Base-by-base conservation (phyloP, 2,113 vertebrate species). In the Pterocles burchelli region DNA sequence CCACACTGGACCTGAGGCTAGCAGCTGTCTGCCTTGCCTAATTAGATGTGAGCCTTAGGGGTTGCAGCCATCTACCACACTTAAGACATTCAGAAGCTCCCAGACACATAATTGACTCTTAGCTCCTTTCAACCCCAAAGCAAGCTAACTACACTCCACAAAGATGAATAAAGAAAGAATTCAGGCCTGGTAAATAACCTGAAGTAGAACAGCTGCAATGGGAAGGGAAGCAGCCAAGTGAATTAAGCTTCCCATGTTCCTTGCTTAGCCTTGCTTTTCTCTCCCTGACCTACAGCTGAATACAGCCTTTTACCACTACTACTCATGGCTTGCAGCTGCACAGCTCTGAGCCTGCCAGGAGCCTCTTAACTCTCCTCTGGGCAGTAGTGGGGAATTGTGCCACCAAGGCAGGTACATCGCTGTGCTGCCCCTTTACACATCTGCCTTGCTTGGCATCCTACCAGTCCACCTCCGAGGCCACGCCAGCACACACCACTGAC, bases 181-280 rank as follows among this genome's bases (percentile, higher is more conserved):
- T 93, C 68, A 86, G 72, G 63, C 72, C 90, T 93, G 72, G 72
- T 96, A 90, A 97, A 97, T 89, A 95, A 96, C 86, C 79, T 93
- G 92, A 92, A 95, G 92, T 92, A 95, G 85, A 95, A 92, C 79
- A 95, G 95, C 85, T 96, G 92, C 88, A 91, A 57, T 5, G 28
- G 75, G 46, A 90, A 90, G 34, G 34, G 72, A 90, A 94, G 76
- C 72, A 92, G 85, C 63, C 90, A 86, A 93, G 73, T 84, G 86
- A 97, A 95, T 92, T 88, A 93, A 95, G 90, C 79, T 20, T 93
- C 70, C 88, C 65, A 52, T 84, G 63, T 84, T 93, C 76, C 43
- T 92, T 74, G 43, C 79, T 77, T 84, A 90, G 92, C 83, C 72
- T 92, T 63, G 57, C 70, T 88, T 90, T 89, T 96, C 86, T 90